phyloP scores from a whole-genome alignment of 2,113 vertebrate species.

The Hippocampus guttulatus region DNA sequence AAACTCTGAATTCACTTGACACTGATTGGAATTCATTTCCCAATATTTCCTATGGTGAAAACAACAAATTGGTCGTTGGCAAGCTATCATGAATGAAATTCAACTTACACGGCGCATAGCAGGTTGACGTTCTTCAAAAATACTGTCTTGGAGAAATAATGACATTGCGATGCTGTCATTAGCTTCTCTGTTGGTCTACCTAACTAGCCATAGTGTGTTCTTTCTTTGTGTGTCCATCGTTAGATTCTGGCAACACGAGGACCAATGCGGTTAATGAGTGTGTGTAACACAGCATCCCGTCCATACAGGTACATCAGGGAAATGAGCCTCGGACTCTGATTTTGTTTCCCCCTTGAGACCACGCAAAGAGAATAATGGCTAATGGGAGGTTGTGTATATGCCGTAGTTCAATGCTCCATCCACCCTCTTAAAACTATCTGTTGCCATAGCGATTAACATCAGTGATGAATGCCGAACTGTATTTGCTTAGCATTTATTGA shows the following conservation, averaged over 20 bases:
- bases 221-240: not conserved
- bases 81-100: too few relatives aligned
- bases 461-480: not conserved
- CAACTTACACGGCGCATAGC: too few relatives aligned
- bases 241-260: not conserved
- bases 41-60: too few relatives aligned
- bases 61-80: too few relatives aligned
- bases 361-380: not conserved
- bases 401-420: not conserved
- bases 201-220: not conserved
- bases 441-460: slow-evolving; percentile 4
- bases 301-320: not conserved
- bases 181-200: not conserved
- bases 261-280: not conserved
- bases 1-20: too few relatives aligned
- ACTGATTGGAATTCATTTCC: too few relatives aligned
- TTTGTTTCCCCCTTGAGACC: not conserved
- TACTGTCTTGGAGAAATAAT: too few relatives aligned
- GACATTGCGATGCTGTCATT: not conserved
- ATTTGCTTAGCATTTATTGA: slow-evolving; percentile 6
- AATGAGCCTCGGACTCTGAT: not conserved
- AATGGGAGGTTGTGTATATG: not conserved
- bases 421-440: not conserved
- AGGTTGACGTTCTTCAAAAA: too few relatives aligned
- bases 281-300: not conserved